Conservation (phyloP, 1,140 invertebrate genomes). For the Ips nitidus region DNA sequence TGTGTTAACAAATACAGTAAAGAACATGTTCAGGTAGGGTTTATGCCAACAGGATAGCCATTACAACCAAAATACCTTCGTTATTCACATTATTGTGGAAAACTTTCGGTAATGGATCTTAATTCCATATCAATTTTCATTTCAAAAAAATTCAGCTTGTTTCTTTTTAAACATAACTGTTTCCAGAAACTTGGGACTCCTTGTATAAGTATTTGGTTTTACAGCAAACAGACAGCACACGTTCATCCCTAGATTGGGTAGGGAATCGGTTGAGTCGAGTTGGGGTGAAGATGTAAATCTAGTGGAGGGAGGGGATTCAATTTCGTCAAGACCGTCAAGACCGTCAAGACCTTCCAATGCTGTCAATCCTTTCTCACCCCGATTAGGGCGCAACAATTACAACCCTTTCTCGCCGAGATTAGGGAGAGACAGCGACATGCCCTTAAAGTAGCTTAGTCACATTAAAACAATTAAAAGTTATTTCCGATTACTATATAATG, state of each 20-base stretch:
- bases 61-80: too few relatives aligned
- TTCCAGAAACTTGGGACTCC: too few relatives aligned
- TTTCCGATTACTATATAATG: too few relatives aligned
- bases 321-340: slow-evolving; percentile 5
- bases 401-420: slow-evolving; percentile 22
- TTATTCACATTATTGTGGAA: too few relatives aligned
- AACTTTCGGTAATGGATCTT: too few relatives aligned
- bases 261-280: slow-evolving; percentile 22
- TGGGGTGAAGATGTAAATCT: slow-evolving; percentile 10
- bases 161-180: too few relatives aligned
- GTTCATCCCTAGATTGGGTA: slow-evolving; percentile 26
- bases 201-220: neutral
- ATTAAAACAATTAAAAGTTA: too few relatives aligned
- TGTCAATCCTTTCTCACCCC: slow-evolving; percentile 16
- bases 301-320: neutral
- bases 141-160: neutral
- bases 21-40: too few relatives aligned
- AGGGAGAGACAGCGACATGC: slow-evolving; percentile 27
- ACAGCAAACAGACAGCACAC: slow-evolving; percentile 22
- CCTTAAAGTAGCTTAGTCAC: slow-evolving; percentile 8
- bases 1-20: too few relatives aligned
- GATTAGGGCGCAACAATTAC: slow-evolving; percentile 24
- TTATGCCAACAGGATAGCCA: too few relatives aligned
- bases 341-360: neutral
- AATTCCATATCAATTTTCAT: neutral